These are phyloP conservation scores for Lithophane socia DNA, from an alignment of 2,888 invertebrate genomes.

Conservation along the genomic window DNA sequence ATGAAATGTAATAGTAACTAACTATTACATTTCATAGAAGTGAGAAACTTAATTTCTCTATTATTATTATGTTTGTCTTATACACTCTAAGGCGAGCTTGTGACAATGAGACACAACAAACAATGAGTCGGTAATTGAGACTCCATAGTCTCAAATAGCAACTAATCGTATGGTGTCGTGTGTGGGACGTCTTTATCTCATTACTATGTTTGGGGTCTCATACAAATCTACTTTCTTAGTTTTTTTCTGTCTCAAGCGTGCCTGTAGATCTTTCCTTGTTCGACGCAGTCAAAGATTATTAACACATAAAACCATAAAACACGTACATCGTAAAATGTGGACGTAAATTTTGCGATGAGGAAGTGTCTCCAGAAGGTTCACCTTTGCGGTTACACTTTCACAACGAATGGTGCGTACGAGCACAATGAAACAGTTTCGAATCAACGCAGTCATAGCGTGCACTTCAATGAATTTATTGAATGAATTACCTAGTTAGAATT, in stretches of 20 bases:
- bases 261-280: conserved; percentile 34
- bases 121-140: neutral
- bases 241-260: conserved; percentile 11
- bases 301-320: conserved; percentile 65
- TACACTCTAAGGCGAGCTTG: neutral
- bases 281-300: conserved; percentile 46
- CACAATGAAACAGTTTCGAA: too few species aligned
- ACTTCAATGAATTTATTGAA: too few species aligned
- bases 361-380: conserved; percentile 7
- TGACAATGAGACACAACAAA: neutral
- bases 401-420: too few species aligned
- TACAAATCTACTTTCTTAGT: conserved; percentile 7
- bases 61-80: neutral
- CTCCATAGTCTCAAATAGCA: neutral
- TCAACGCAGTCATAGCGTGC: too few species aligned
- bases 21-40: too few species aligned
- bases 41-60: neutral
- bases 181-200: neutral
- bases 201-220: conserved; percentile 13
- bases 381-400: neutral
- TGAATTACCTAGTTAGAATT: too few species aligned
- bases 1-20: too few species aligned
- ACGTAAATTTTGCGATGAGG: conserved; percentile 2
- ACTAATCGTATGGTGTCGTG: neutral
- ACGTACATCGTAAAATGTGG: conserved; percentile 67